Conservation (phyloP, 1,140 invertebrate species). For the Micrasema minimum region DNA sequence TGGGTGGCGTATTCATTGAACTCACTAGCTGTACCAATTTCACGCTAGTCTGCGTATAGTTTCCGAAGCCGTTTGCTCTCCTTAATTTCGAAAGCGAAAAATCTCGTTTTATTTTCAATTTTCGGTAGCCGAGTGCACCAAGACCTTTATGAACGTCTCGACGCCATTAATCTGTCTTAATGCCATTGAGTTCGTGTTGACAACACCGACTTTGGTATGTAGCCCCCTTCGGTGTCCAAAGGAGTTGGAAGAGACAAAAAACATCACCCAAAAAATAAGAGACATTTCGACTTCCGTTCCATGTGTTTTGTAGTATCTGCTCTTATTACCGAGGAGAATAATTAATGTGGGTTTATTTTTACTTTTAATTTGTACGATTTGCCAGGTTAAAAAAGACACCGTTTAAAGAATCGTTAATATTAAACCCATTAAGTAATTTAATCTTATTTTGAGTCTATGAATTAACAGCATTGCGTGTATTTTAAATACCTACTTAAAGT, state of each 20-base stretch:
- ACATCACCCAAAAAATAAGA: neutral
- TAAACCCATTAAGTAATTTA: too few species aligned
- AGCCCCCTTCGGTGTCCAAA: neutral
- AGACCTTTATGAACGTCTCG: constrained; percentile 45
- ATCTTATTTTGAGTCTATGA: too few species aligned
- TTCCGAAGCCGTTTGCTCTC: constrained; percentile 5
- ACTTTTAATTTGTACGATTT: too few species aligned
- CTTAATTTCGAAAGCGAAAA: constrained; percentile 30
- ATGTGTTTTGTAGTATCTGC: neutral
- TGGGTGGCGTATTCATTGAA: neutral
- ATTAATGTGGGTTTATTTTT: too few species aligned
- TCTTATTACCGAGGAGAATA: neutral
- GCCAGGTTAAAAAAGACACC: too few species aligned
- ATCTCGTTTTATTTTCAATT: constrained; percentile 51
- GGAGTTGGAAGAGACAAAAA: constrained; percentile 1
- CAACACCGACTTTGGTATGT: constrained; percentile 16
- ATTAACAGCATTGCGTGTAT: too few species aligned
- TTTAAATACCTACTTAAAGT: too few species aligned
- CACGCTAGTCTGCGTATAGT: constrained; percentile 2
- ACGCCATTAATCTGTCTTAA: constrained; percentile 53
- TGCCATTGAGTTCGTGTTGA: constrained; percentile 49
- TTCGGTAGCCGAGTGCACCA: constrained; percentile 44
- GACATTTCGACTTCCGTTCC: constrained; percentile 16
- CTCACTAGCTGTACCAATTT: constrained; percentile 1
- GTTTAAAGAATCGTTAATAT: too few species aligned